These are phyloP conservation scores for Stramonita haemastoma DNA, from an alignment of 2,888 invertebrate species.

Conservation along the genomic window DNA sequence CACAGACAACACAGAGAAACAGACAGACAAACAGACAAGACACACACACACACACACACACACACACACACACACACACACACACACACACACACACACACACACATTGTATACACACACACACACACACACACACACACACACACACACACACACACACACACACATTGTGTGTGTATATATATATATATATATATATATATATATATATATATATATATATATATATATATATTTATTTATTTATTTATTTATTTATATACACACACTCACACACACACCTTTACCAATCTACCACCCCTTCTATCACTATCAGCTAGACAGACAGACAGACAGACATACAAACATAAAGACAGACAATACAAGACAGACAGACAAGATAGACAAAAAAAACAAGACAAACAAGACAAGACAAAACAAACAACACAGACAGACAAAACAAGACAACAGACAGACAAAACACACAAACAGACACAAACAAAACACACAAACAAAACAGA, in stretches of 20 bases:
- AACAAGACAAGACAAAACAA: too few species aligned
- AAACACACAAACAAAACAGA: background rate
- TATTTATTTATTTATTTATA: too few species aligned
- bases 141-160: background rate
- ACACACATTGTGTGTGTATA: too few species aligned
- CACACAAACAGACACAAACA: background rate
- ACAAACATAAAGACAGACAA: background rate
- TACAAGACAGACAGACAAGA: too few species aligned
- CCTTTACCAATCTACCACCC: background rate
- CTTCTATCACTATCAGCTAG: background rate
- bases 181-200: background rate
- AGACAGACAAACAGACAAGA: background rate
- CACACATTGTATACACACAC: background rate
- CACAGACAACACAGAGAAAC: background rate
- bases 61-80: background rate
- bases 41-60: constrained; percentile 5
- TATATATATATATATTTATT: background rate
- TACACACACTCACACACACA: background rate
- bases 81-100: background rate
- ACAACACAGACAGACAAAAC: too few species aligned
- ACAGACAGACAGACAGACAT: background rate
- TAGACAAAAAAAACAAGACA: too few species aligned
- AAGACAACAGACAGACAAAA: background rate
- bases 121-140: constrained; percentile 7
- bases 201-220: constrained; percentile 14